Evolutionary conservation across 2,113 vertebrate genomes (phyloP), one percentile per base, ranked within the genome.

Genomic region (Triplophysa tibetana): DNA sequence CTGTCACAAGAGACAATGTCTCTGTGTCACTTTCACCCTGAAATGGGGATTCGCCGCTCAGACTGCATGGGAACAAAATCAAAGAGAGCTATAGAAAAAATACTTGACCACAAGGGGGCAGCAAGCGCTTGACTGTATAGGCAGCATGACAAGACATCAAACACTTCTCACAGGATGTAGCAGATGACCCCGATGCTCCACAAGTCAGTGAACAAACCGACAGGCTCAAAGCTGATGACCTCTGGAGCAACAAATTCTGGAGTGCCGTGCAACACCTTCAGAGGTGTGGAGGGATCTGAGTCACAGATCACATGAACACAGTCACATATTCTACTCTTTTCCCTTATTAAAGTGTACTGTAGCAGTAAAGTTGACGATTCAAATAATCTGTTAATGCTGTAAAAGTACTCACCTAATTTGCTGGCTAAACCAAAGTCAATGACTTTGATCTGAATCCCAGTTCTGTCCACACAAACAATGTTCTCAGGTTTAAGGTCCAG

Each of bases 401-500:
- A 4, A 21, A 16, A 58, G 50, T 21, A 9, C 93, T 60, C 83
- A 96, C 95, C 94, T 43, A 96, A 80, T 90, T 90, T 96, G 86
- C 93, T 89, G 69, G 97, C 97, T 63, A 99, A 89, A 75, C 98
- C 97, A n/a, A 99, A 99, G 72, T 99, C 98, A 65, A 99, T 98
- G 66, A 99, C 97, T 91, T 99, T 99, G 73, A 99, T 89, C 78
- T 93, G 93, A 78, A 95, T 96, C 84, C 96, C 95, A 0, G 90
- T 93, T 82, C 79, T 92, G 88, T 89, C 96, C 69, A 97, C 94
- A 73, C 98, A 99, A 13, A 98, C 89, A 16, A 99, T 97, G 83
- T 99, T 99, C 90, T 99, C 98, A 1, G 98, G 98, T 93, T 99
- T 99, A 77, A 99, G 94, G 81, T 99, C 97, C 84, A 99, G 90